These are phyloP conservation scores for Drosophila malerkotliana DNA, from an alignment of 1,140 invertebrate species.

Conservation along the genomic window DNA sequence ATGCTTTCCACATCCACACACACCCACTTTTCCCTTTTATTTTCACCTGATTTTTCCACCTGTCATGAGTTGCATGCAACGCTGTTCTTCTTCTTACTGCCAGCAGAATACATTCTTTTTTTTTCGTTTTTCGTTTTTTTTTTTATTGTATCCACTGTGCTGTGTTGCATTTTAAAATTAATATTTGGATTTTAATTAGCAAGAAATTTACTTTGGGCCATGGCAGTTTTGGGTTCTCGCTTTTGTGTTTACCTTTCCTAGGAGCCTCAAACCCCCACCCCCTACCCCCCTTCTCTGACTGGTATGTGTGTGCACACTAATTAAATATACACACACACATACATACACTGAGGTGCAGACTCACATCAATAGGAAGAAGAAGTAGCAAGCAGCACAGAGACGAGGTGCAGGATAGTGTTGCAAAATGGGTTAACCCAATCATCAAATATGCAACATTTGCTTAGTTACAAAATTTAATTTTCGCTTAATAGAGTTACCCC, in stretches of 20 bases:
- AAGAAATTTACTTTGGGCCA: conserved; percentile 78
- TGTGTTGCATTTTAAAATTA: conserved; percentile 78
- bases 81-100: not conserved
- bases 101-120: not conserved
- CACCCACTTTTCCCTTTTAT: not conserved
- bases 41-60: not conserved
- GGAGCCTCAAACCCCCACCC: conserved; percentile 11
- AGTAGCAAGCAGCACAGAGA: not conserved
- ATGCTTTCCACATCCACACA: conserved; percentile 8
- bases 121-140: not conserved
- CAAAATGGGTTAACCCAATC: conserved; percentile 54
- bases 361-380: conserved; percentile 41
- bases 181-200: conserved; percentile 83
- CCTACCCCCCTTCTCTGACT: not conserved
- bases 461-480: conserved; percentile 77
- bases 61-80: conserved; percentile 3
- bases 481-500: conserved; percentile 18
- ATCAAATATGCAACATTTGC: conserved; percentile 82
- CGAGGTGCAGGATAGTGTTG: not conserved
- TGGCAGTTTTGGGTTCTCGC: conserved; percentile 64
- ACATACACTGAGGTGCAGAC: conserved; percentile 36
- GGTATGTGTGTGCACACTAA: conserved; percentile 64
- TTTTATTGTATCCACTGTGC: conserved; percentile 36
- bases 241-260: conserved; percentile 71
- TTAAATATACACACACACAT: conserved; percentile 67